Conservation (phyloP, 2,797 vertebrate genomes). For the Gila robusta region DNA sequence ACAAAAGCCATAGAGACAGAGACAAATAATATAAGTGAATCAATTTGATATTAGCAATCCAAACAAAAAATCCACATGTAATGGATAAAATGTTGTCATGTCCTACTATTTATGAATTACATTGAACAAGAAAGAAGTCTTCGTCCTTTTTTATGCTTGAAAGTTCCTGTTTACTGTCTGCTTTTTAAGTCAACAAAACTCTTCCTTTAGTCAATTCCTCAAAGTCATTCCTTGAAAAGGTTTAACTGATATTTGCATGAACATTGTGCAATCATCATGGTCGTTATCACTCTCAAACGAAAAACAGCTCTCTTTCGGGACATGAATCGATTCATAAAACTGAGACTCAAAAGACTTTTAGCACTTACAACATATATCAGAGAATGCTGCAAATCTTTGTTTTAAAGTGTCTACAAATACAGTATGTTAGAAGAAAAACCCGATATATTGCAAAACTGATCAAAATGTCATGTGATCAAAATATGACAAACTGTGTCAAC, state of each 20-base stretch:
- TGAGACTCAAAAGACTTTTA: neutral
- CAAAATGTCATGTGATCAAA: neutral
- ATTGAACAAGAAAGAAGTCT: neutral
- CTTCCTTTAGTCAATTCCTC: constrained; percentile 13
- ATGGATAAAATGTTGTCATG: no score
- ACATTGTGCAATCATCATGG: neutral
- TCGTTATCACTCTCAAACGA: constrained; percentile 16
- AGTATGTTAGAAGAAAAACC: neutral
- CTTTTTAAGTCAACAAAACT: constrained; percentile 48
- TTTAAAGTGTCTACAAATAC: neutral
- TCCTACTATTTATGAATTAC: no score
- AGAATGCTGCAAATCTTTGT: neutral
- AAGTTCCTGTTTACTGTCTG: constrained; percentile 1
- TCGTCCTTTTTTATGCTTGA: neutral
- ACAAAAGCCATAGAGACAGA: neutral
- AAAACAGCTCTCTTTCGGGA: neutral
- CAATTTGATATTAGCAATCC: neutral
- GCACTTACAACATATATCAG: neutral
- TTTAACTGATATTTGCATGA: constrained; percentile 30
- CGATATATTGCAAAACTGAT: neutral
- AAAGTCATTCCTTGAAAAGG: neutral
- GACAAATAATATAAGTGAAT: neutral
- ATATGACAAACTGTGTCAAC: neutral
- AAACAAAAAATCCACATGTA: neutral
- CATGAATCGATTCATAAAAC: neutral